A percentile compares a stretch with the other conserved stretches of the same genome.
Evolutionary conservation across 2,797 vertebrate genomes (phyloP).

Genomic region (Bovichtus diacanthus): DNA sequence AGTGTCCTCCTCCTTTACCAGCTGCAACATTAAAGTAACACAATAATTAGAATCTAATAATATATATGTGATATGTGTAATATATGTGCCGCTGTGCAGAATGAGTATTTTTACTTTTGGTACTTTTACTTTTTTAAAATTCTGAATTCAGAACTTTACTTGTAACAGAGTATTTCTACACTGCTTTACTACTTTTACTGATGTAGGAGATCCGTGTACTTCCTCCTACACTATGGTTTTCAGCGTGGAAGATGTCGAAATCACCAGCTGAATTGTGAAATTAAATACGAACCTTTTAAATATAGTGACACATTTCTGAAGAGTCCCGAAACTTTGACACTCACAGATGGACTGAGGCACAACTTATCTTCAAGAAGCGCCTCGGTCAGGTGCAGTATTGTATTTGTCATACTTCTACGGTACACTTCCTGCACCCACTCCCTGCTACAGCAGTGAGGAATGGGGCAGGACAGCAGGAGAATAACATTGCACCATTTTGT

Average conservation of each 20-base stretch:
- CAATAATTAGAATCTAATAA: too few species aligned
- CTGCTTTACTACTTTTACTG: too few species aligned
- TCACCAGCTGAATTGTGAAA: neutral
- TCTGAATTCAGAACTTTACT: too few species aligned
- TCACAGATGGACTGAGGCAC: neutral
- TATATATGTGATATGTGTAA: too few species aligned
- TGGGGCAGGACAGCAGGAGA: neutral
- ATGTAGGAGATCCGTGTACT: too few species aligned
- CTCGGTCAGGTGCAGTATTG: neutral
- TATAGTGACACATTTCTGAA: neutral
- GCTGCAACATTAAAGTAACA: too few species aligned
- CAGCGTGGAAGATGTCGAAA: neutral
- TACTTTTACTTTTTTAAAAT: too few species aligned
- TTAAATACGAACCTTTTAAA: neutral
- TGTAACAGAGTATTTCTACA: too few species aligned
- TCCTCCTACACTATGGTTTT: too few species aligned
- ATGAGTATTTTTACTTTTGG: too few species aligned
- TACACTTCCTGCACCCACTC: neutral
- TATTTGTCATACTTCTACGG: neutral
- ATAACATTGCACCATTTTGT: slow-evolving; percentile 3
- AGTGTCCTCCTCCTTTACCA: too few species aligned
- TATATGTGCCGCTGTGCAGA: too few species aligned
- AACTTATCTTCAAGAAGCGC: neutral
- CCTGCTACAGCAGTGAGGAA: slow-evolving; percentile 4
- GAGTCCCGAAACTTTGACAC: neutral